These are phyloP conservation scores for Andrena chrysosceles DNA, from an alignment of 2,888 invertebrate species.

Conservation along the genomic window DNA sequence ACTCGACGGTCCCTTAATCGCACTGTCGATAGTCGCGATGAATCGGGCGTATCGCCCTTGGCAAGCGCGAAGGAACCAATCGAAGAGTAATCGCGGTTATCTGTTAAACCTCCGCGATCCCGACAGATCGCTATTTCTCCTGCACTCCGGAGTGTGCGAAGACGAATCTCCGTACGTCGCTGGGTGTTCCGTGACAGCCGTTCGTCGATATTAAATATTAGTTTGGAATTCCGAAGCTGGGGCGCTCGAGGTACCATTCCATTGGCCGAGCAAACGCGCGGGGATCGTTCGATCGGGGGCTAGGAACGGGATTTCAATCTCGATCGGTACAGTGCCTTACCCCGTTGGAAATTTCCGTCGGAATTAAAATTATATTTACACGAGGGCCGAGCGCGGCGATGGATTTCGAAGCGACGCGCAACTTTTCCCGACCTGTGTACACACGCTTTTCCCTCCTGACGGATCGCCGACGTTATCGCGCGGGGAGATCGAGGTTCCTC, in stretches of 20 bases:
- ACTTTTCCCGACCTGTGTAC: conserved; percentile 58
- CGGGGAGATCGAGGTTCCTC: conserved; percentile 28
- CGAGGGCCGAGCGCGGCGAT: conserved; percentile 31
- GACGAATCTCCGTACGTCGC: neutral
- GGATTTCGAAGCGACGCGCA: conserved; percentile 37
- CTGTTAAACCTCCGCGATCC: neutral
- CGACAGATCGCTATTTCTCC: too few species aligned
- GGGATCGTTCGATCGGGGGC: conserved; percentile 7
- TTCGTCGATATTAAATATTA: conserved; percentile 30
- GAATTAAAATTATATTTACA: conserved; percentile 70
- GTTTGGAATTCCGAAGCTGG: conserved; percentile 19
- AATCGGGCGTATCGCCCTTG: conserved; percentile 1
- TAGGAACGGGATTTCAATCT: conserved; percentile 41
- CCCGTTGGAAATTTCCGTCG: conserved; percentile 43
- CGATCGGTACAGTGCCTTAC: neutral
- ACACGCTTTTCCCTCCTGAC: conserved; percentile 40
- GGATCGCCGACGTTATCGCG: conserved; percentile 63
- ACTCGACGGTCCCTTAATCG: conserved; percentile 26
- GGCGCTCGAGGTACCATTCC: conserved; percentile 8
- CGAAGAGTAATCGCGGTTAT: neutral
- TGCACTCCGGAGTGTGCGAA: neutral
- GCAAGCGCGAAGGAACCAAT: neutral
- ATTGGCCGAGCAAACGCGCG: conserved; percentile 37
- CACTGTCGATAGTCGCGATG: neutral
- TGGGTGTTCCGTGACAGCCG: neutral